Evolutionary conservation across 2,797 vertebrate genomes (phyloP), one percentile per base, ranked within the genome.

Genomic region (Acanthis flammea): DNA sequence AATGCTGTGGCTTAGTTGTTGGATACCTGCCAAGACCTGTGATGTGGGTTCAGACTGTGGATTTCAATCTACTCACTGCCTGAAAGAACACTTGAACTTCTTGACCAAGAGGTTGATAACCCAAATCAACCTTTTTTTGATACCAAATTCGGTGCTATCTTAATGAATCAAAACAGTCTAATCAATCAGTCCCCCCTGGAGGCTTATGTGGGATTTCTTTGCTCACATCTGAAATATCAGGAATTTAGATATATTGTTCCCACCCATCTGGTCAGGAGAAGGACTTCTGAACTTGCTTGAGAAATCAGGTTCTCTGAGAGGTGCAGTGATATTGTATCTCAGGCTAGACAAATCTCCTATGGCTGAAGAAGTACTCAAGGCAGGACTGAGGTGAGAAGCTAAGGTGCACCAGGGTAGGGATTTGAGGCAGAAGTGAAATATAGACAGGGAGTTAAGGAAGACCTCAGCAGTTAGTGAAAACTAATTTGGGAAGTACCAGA

Each of bases 1-100:
- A 68, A 39, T 50, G n/a, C 27, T 47, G 28, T 12, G 81, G 19
- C 19, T 18, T 58, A 44, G 11, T 27, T 61, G 6, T 42, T 91
- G 47, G 31, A 50, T 44, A 44, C 7, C 1, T 2, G 1, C 12
- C 0, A 2, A 68, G 42, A 72, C 18, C 12, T 39, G 16, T 2
- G 4, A 23, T 50, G 6, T 51, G 18, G 12, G 23, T 74, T 83
- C 55, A 86, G 57, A 16, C 30, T 67, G 15, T 68, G 62, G n/a
- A 65, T 86, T 83, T 72, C n/a, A 81, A 54, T 11, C 16, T 14
- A 10, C 15, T 67, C 5, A 3, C 14, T 72, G 19, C 39, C 42
- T 67, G n/a, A 83, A 76, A 60, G 41, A 73, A 30, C 13, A 23
- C 10, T 60, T 67, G 35, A 72, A 75, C 10, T 50, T 80, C 17